Evolutionary conservation across 2,113 vertebrate species (phyloP), one percentile per base, ranked within the genome.

Genomic region (Crotalus tigris): DNA sequence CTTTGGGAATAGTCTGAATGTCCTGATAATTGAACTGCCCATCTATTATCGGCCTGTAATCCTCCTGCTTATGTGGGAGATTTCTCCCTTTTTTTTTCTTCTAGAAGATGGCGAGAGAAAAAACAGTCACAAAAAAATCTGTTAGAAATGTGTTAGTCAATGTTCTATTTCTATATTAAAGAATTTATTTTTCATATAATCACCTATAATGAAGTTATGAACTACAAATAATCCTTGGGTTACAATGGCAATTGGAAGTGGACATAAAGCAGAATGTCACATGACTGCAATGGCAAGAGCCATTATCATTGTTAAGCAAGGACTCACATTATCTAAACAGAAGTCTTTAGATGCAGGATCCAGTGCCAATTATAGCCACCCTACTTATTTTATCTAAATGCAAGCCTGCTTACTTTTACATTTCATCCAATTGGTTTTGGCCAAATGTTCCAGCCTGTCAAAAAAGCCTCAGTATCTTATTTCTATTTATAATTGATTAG

Each of bases 1-100:
- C 99, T 98, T 98, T 98, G 0, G 98, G 96, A 96, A 99, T 96
- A 54, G 97, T 97, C 5, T 95, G 94, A 93, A 98, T 54, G 53
- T 98, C 96, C 69, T 93, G 91, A 64, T 96, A 59, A 90, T 96
- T 95, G 6, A 97, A 96, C 0, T 88, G 90, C 33, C 95, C 93
- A 21, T 94, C 96, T 94, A 96, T 98, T 7, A 98, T 95, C 26
- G 96, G 97, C 94, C 99, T 97, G 90, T 97, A 98, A 92, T 98
- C 98, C n/a, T 86, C 11, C 58, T 92, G 89, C 94, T 97, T 95
- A 93, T 91, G 92, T 1, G 94, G 92, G 89, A 96, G 94, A 93
- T 21, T 87, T 95, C 92, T 75, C 75, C 91, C 90, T 94, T 92
- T 92, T 90, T 93, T 91, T 88, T 49, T 92, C 81, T 96, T 95